Percentiles rank a stretch among this genome's conserved stretches.
Conservation (phyloP, 2,888 invertebrate genomes). For the Xylophagus ater region DNA sequence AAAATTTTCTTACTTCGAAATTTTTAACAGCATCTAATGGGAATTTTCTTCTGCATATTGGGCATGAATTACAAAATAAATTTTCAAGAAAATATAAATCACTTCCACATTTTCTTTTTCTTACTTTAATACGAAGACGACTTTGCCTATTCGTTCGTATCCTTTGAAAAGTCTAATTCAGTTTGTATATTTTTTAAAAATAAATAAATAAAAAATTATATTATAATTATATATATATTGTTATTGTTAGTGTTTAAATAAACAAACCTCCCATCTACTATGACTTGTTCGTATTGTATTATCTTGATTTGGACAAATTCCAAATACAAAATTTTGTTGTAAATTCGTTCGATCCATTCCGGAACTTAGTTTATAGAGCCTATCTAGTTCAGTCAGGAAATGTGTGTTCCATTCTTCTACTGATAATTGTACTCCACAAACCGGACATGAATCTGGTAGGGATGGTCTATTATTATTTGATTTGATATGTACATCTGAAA, state of each 20-base stretch:
- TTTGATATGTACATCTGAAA: slow-evolving; percentile 16
- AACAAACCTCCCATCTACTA: slow-evolving; percentile 53
- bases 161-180: slow-evolving; percentile 49
- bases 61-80: slow-evolving; percentile 45
- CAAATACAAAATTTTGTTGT: slow-evolving; percentile 37
- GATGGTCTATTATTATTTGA: slow-evolving; percentile 22
- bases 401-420: slow-evolving; percentile 57
- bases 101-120: slow-evolving; percentile 53
- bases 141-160: slow-evolving; percentile 60
- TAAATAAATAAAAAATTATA: neutral
- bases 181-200: neutral
- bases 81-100: slow-evolving; percentile 40
- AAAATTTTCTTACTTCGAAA: slow-evolving; percentile 45
- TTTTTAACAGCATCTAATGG: slow-evolving; percentile 45
- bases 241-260: neutral
- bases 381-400: slow-evolving; percentile 57
- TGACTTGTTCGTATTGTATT: slow-evolving; percentile 40
- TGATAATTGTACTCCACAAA: slow-evolving; percentile 56
- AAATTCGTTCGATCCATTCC: slow-evolving; percentile 38
- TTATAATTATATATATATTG: no score
- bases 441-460: slow-evolving; percentile 47
- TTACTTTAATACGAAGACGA: slow-evolving; percentile 52
- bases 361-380: slow-evolving; percentile 49
- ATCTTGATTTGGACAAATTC: slow-evolving; percentile 36
- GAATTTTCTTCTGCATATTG: slow-evolving; percentile 46